Evolutionary conservation across 2,113 vertebrate species (phyloP), one percentile per base, ranked within the genome.

Genomic region (Oryzias melastigma): DNA sequence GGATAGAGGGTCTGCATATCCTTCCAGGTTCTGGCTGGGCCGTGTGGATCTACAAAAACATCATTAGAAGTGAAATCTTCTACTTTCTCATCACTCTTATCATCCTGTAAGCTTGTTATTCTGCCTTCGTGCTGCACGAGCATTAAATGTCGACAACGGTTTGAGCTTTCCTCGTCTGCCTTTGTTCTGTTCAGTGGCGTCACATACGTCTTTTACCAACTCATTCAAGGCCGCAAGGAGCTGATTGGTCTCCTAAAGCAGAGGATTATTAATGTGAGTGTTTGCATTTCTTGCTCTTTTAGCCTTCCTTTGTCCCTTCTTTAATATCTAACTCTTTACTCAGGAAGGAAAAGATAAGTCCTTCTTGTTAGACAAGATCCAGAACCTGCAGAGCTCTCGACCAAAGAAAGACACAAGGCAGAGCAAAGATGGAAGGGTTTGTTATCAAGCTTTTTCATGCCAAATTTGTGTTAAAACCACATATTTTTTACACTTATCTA

Each of bases 231-330:
- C 65, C 94, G 94, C 76, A 96, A 90, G 86, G 79, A 88, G 24
- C 91, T 92, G 75, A 91, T 87, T 57, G 66, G 56, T 66, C 80
- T 82, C 5, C 88, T 99, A 44, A 84, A 6, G 17, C 71, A 94
- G 59, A 94, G 94, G 77, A 94, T 99, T 51, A 44, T 81, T 7
- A 94, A 98, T n/a, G 97, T 98, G 89, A 95, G 96, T 92, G 25
- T 53, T 57, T 58, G 48, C 16, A 27, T 48, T 22, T 12, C 15
- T 0, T 44, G 3, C 4, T 5, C 17, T 7, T 10, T 40, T 24
- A 19, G 14, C 1, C 5, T 45, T 12, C 14, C 7, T 20, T 1
- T 7, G 12, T 14, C 7, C n/a, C 10, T 13, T 40, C 14, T 71
- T 48, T 1, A 53, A 45, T 54, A 57, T 25, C 1, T 24, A 1